Base-by-base conservation (phyloP, 2,797 vertebrate genomes). In the Girardinus metallicus region DNA sequence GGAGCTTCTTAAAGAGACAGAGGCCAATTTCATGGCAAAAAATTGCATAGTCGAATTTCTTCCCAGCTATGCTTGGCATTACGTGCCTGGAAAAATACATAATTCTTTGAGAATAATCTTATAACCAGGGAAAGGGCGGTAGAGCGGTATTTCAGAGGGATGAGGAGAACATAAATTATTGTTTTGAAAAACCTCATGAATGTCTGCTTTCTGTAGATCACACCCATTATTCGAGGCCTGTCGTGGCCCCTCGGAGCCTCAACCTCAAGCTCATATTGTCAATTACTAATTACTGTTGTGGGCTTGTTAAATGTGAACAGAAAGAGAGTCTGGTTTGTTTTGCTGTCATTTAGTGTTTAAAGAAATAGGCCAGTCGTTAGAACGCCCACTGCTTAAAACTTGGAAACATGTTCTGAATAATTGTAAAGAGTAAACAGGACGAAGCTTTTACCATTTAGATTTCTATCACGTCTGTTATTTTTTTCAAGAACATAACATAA, bases 251-350 rank as follows among this genome's bases (percentile, higher is more conserved):
- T 43, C 13, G 2, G 4, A 68, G 66, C 36, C 21, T 68, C n/a
- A 68, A 23, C 64, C 64, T 18, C 39, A 15, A 43, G 39, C 39
- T 43, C 39, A 43, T 43, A 70, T 15, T n/a, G 66, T 43, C 66
- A 43, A 70, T 43, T 7, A 43, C 66, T 70, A 43, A 43, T 70
- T 70, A 70, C 41, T 41, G 39, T 70, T 70, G 23, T 70, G 66
- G 23, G 4, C 23, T 70, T 43, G 23, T 70, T n/a, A 41, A 70
- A 70, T 43, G 23, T n/a, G 39, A 68, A 26, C 64, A 29, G n/a
- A 2, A 57, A 0, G 11, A 29, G 55, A 70, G 23, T 68, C 66
- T 43, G 11, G 39, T n/a, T 13, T n/a, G 66, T 43, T n/a, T 70
- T 43, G 66, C 39, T 43, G 11, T 43, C 39, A 43, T 41, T 70